phyloP scores from a whole-genome alignment of 2,888 invertebrate genomes.

The Erebia palarica region DNA sequence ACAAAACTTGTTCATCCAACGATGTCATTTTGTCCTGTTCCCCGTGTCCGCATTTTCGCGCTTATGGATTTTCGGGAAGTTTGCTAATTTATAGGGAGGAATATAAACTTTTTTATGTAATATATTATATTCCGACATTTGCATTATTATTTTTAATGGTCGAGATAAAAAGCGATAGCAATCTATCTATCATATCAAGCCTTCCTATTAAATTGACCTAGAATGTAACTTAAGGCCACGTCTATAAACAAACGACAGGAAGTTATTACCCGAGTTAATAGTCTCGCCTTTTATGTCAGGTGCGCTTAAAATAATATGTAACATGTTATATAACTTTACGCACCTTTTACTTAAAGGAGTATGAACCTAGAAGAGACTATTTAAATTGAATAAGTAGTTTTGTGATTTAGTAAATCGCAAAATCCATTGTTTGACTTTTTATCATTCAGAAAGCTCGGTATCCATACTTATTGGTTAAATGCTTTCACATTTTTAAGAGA shows the following conservation, averaged over 20 bases:
- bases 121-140: neutral
- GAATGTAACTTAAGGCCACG: neutral
- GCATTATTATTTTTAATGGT: slow-evolving; percentile 2
- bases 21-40: too few relatives aligned
- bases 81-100: neutral
- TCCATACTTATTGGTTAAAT: too few relatives aligned
- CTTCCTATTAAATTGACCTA: neutral
- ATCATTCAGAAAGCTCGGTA: too few relatives aligned
- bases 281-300: neutral
- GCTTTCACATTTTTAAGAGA: too few relatives aligned
- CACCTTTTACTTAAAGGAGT: too few relatives aligned
- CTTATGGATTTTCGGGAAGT: neutral
- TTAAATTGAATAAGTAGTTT: too few relatives aligned
- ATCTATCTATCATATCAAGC: neutral
- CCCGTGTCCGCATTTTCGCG: too few relatives aligned
- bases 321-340: neutral
- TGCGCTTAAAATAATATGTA: neutral
- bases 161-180: slow-evolving; percentile 5
- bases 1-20: too few relatives aligned
- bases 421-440: too few relatives aligned
- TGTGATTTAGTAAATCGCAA: too few relatives aligned
- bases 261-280: neutral
- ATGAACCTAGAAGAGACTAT: too few relatives aligned
- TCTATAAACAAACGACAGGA: neutral
- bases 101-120: neutral